Conservation (phyloP, 2,113 vertebrate species). For the Mystacornis crossleyi region DNA sequence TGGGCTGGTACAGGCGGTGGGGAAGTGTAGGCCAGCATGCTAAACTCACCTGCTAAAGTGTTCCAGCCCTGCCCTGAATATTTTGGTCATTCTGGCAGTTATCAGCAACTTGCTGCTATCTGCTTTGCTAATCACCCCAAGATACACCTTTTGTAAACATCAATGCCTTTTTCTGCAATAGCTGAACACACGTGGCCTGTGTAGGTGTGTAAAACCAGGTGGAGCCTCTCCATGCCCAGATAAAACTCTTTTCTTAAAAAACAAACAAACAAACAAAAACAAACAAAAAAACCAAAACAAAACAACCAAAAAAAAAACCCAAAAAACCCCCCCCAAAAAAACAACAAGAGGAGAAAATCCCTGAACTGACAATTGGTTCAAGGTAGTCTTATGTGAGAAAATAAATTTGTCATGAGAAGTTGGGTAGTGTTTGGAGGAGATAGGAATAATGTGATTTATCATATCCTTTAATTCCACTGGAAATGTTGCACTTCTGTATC, state of each 20-base stretch:
- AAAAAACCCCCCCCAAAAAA: too few relatives aligned
- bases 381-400: neutral
- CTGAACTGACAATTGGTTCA: neutral
- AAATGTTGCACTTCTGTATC: fast-evolving
- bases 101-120: neutral
- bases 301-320: too few relatives aligned
- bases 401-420: neutral
- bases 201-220: neutral
- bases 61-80: neutral
- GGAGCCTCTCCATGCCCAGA: neutral
- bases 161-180: neutral
- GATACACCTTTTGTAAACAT: neutral
- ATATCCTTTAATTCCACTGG: neutral
- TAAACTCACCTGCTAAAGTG: fast-evolving
- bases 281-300: too few relatives aligned
- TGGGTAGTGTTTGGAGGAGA: neutral
- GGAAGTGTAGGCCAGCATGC: neutral
- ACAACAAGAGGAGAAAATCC: neutral
- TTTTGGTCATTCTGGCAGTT: neutral
- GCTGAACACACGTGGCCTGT: fast-evolving
- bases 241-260: neutral
- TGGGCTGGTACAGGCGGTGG: neutral
- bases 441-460: neutral
- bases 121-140: neutral
- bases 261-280: too few relatives aligned